Percentiles rank a stretch among this genome's conserved stretches.
Conservation (phyloP, 1,140 invertebrate species). For the Polypedilum pembai region DNA sequence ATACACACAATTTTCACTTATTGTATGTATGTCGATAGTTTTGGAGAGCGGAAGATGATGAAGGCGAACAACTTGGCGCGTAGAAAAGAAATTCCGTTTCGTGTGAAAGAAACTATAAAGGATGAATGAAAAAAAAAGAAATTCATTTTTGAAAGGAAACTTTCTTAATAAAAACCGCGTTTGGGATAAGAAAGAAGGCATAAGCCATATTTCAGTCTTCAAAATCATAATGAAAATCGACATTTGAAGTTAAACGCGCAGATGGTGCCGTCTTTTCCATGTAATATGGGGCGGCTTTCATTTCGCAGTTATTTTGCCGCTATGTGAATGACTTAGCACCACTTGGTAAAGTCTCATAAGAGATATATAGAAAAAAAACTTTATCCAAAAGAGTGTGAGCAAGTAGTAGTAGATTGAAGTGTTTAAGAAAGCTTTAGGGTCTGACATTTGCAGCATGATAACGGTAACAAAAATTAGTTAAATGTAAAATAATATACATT, state of each 20-base stretch:
- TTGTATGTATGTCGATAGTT: no score
- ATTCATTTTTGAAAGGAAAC: constrained; percentile 4
- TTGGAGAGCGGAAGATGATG: no score
- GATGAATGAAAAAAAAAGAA: background rate
- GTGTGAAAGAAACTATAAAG: background rate
- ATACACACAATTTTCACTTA: background rate
- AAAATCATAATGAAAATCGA: constrained; percentile 28
- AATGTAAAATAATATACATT: constrained; percentile 27
- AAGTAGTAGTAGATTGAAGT: no score
- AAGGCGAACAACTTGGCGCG: background rate
- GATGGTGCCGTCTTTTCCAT: background rate
- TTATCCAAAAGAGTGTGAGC: no score
- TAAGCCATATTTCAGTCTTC: constrained; percentile 10
- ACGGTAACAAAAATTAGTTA: constrained; percentile 7
- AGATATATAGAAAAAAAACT: no score
- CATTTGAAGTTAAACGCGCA: constrained; percentile 15
- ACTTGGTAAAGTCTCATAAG: background rate
- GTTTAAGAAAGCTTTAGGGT: background rate
- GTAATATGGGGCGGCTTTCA: background rate
- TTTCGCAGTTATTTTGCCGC: background rate
- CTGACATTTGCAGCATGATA: background rate
- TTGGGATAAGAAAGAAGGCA: background rate
- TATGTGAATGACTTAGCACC: background rate
- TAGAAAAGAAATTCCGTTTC: background rate
- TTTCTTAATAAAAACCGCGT: constrained; percentile 11